Percentiles rank a stretch among this genome's conserved stretches.
phyloP scores from a whole-genome alignment of 2,888 invertebrate genomes.

The Drosophila cognata region DNA sequence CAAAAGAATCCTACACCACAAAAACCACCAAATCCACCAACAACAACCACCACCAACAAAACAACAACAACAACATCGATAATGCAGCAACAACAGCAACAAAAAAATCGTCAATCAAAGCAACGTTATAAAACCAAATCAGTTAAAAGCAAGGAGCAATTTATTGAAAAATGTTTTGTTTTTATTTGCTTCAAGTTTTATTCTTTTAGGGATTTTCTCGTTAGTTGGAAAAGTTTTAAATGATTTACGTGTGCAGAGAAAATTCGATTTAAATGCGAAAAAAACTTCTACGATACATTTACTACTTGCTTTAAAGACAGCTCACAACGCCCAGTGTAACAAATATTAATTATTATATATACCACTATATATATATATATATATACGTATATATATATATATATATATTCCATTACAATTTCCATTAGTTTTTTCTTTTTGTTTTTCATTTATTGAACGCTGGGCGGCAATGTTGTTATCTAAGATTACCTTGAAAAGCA shows the following conservation, averaged over 20 bases:
- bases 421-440: slow-evolving; percentile 7
- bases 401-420: slow-evolving; percentile 14
- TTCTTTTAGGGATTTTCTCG: slow-evolving; percentile 1
- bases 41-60: slow-evolving; percentile 30
- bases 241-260: slow-evolving; percentile 7
- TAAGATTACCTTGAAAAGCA: slow-evolving; percentile 26
- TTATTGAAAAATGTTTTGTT: slow-evolving; percentile 31
- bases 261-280: slow-evolving; percentile 1
- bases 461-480: slow-evolving; percentile 84
- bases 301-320: slow-evolving; percentile 51
- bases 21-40: slow-evolving; percentile 31
- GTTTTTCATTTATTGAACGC: slow-evolving; percentile 70
- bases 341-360: slow-evolving; percentile 35
- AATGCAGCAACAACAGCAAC: slow-evolving; percentile 39
- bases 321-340: slow-evolving; percentile 83
- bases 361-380: neutral
- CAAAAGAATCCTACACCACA: slow-evolving; percentile 59
- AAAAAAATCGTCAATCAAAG: slow-evolving; percentile 30
- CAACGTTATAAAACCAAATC: slow-evolving; percentile 35
- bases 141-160: slow-evolving; percentile 70
- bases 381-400: neutral
- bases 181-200: slow-evolving; percentile 30
- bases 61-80: slow-evolving; percentile 51
- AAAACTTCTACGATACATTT: slow-evolving; percentile 9
- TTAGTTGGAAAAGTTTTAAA: slow-evolving; percentile 8